A percentile compares a stretch with the other conserved stretches of the same genome.
Evolutionary conservation across 1,140 invertebrate species (phyloP).

Genomic region (Plectrocnemia conspersa): DNA sequence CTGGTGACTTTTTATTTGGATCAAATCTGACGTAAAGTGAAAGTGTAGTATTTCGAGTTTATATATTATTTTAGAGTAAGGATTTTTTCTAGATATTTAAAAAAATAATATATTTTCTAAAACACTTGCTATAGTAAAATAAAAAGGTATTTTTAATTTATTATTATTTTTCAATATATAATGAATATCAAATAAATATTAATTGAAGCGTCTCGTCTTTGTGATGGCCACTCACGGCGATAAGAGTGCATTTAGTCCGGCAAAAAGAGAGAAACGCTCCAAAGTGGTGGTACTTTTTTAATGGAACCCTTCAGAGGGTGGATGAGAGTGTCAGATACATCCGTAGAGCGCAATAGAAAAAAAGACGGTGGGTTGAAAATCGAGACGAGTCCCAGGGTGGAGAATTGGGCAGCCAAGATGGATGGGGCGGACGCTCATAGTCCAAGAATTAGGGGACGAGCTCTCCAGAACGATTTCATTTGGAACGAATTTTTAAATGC

Average conservation of each 20-base stretch:
- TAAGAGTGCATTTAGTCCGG: constrained; percentile 29
- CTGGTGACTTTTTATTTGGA: too few relatives aligned
- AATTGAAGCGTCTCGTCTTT: too few relatives aligned
- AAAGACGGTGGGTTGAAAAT: constrained; percentile 16
- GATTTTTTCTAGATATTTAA: too few relatives aligned
- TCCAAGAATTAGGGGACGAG: background rate
- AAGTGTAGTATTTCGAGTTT: too few relatives aligned
- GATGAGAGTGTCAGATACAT: constrained; percentile 32
- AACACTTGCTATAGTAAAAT: too few relatives aligned
- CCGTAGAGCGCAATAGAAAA: constrained; percentile 23
- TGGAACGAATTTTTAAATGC: background rate
- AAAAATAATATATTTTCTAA: too few relatives aligned
- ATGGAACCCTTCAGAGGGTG: constrained; percentile 31
- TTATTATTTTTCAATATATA: too few relatives aligned
- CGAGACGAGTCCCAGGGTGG: background rate
- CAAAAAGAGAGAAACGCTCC: constrained; percentile 12
- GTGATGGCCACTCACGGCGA: constrained; percentile 29
- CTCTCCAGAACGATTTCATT: constrained; percentile 6
- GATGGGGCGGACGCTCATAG: constrained; percentile 18
- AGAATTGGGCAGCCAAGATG: constrained; percentile 26
- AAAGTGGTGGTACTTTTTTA: constrained; percentile 30
- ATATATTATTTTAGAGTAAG: too few relatives aligned
- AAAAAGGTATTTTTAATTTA: too few relatives aligned
- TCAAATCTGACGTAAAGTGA: too few relatives aligned
- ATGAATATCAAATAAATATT: too few relatives aligned